These are phyloP conservation scores for Zalophus californianus DNA, from an alignment of 2,797 vertebrate species.

Conservation along the genomic window DNA sequence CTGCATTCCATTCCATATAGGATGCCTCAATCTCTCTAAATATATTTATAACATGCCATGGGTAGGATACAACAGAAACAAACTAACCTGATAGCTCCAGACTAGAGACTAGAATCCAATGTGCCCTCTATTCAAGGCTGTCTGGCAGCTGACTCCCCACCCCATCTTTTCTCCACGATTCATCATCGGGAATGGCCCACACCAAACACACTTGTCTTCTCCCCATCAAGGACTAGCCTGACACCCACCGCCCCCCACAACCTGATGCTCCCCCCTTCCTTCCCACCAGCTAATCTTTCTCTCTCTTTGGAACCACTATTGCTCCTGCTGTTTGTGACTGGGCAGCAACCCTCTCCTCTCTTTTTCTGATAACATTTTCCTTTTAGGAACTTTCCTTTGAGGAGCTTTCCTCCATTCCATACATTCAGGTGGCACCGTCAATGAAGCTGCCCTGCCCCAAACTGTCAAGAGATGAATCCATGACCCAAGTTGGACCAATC, in stretches of 20 bases:
- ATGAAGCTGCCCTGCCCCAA: background rate
- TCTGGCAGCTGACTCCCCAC: background rate
- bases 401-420: slow-evolving; percentile 2
- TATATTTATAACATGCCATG: background rate
- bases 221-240: background rate
- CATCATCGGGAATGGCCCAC: background rate
- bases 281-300: background rate
- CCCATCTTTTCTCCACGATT: background rate
- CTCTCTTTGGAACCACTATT: background rate
- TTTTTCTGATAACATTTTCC: background rate
- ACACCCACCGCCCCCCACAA: background rate
- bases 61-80: slow-evolving; percentile 27
- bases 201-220: background rate
- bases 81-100: background rate
- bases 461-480: background rate
- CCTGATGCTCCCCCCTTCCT: background rate
- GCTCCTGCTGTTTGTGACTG: background rate
- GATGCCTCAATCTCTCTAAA: slow-evolving; percentile 37
- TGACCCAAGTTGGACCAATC: background rate
- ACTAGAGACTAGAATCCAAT: background rate
- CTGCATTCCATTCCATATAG: background rate
- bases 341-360: background rate
- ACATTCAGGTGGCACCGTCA: background rate
- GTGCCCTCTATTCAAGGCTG: background rate
- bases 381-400: slow-evolving; percentile 37